Evolutionary conservation across 1,140 invertebrate species (phyloP).

Genomic region (Caenorhabditis inopinata): DNA sequence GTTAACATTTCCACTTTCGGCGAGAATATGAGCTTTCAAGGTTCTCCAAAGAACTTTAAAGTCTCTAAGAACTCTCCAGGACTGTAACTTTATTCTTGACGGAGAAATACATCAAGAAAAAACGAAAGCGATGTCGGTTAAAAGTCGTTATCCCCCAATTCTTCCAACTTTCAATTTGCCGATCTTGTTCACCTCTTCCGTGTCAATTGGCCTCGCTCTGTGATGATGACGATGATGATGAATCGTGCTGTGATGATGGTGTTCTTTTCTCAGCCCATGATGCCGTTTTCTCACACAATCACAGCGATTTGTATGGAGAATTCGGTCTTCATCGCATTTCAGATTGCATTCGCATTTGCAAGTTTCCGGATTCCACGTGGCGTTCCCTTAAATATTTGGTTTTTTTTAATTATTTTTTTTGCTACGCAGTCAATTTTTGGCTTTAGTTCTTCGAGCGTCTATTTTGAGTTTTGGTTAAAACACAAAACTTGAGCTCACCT

Average conservation of each 20-base stretch:
- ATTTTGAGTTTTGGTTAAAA: neutral
- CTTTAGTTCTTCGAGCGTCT: too few relatives aligned
- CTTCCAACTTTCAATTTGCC: neutral
- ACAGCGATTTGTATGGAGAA: neutral
- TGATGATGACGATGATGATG: neutral
- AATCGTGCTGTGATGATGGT: neutral
- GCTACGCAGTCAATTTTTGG: too few relatives aligned
- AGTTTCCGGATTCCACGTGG: neutral
- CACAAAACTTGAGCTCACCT: neutral
- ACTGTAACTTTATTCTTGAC: too few relatives aligned
- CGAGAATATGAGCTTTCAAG: too few relatives aligned
- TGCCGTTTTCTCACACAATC: neutral
- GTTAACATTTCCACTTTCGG: too few relatives aligned
- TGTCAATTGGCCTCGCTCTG: neutral
- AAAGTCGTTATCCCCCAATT: neutral
- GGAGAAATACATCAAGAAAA: too few relatives aligned
- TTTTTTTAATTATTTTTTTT: too few relatives aligned
- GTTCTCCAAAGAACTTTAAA: too few relatives aligned
- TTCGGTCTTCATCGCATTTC: neutral
- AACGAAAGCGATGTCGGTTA: too few relatives aligned
- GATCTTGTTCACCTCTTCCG: constrained; percentile 11
- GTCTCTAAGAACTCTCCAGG: too few relatives aligned
- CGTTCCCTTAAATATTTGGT: constrained; percentile 9
- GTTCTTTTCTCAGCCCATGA: neutral
- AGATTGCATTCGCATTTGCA: constrained; percentile 5